A percentile compares a stretch with the other conserved stretches of the same genome.
These are phyloP conservation scores for pig (Sus scrofa) DNA, from an alignment of 2,113 vertebrate genomes.

Conservation along the genomic window DNA sequence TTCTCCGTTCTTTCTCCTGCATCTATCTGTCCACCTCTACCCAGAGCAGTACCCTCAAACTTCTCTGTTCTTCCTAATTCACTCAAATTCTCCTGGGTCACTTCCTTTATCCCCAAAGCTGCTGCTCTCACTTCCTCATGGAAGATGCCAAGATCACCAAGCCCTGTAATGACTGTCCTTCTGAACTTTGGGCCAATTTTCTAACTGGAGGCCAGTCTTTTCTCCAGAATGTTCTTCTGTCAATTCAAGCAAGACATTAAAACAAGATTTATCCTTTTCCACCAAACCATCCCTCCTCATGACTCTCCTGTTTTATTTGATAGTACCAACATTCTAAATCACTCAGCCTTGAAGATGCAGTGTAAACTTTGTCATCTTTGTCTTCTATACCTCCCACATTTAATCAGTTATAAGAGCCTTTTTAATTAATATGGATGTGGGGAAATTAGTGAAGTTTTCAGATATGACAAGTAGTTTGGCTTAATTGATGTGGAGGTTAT, in stretches of 20 bases:
- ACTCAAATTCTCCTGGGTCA: neutral
- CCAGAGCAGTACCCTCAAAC: neutral
- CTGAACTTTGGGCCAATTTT: neutral
- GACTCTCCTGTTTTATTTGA: slow-evolving; percentile 10
- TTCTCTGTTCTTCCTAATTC: neutral
- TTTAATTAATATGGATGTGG: slow-evolving; percentile 73
- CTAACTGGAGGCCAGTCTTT: neutral
- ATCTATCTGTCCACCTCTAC: neutral
- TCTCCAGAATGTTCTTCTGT: neutral
- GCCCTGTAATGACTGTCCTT: neutral
- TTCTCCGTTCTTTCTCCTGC: neutral
- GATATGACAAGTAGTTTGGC: slow-evolving; percentile 54
- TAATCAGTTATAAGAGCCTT: slow-evolving; percentile 68
- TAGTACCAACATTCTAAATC: slow-evolving; percentile 44
- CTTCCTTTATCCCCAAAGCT: neutral
- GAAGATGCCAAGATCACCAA: neutral
- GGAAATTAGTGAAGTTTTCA: slow-evolving; percentile 75
- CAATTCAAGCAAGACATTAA: neutral
- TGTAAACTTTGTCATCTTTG: slow-evolving; percentile 63
- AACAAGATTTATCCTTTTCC: neutral
- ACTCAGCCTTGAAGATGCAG: slow-evolving; percentile 58
- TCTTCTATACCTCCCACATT: slow-evolving; percentile 62
- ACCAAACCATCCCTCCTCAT: neutral
- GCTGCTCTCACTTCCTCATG: neutral
- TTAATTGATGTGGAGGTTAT: slow-evolving; percentile 58